phyloP scores from a whole-genome alignment of 2,797 vertebrate genomes.

The Yasuhikotakia modesta region DNA sequence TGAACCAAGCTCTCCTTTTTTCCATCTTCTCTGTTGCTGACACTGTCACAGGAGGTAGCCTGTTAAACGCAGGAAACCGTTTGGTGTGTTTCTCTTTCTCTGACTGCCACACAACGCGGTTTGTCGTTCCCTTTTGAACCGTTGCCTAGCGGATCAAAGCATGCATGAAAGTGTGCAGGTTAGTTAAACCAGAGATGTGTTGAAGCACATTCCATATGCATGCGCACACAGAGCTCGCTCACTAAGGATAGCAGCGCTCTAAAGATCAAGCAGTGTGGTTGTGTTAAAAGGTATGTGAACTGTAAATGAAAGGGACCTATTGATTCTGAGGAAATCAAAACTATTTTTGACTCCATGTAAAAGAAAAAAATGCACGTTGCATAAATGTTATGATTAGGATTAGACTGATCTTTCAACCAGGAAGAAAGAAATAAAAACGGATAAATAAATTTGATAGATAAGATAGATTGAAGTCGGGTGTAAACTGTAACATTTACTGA shows the following conservation, averaged over 20 bases:
- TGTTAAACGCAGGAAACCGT: slow-evolving; percentile 52
- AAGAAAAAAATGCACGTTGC: not conserved
- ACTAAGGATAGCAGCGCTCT: slow-evolving; percentile 47
- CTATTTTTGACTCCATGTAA: not conserved
- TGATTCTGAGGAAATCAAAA: slow-evolving; percentile 13
- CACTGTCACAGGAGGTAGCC: slow-evolving; percentile 52
- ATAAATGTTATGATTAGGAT: not conserved
- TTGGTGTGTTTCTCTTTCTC: slow-evolving; percentile 49
- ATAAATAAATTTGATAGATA: too few relatives aligned
- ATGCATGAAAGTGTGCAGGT: slow-evolving; percentile 56
- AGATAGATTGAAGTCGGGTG: too few relatives aligned
- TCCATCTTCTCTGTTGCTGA: slow-evolving; percentile 42
- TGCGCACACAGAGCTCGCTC: slow-evolving; percentile 12
- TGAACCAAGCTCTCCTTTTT: slow-evolving; percentile 26
- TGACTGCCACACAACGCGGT: slow-evolving; percentile 47
- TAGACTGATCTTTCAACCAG: not conserved
- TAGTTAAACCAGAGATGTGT: slow-evolving; percentile 56
- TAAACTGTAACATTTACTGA: too few relatives aligned
- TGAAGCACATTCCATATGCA: slow-evolving; percentile 30
- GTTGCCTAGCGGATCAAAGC: slow-evolving; percentile 57
- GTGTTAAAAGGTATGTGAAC: slow-evolving; percentile 41
- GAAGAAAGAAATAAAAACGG: too few relatives aligned
- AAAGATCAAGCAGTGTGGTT: slow-evolving; percentile 48
- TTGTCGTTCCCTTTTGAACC: slow-evolving; percentile 54
- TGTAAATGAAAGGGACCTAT: slow-evolving; percentile 44